Evolutionary conservation across 2,888 invertebrate species (phyloP).

Genomic region (Frankliniella fusca): DNA sequence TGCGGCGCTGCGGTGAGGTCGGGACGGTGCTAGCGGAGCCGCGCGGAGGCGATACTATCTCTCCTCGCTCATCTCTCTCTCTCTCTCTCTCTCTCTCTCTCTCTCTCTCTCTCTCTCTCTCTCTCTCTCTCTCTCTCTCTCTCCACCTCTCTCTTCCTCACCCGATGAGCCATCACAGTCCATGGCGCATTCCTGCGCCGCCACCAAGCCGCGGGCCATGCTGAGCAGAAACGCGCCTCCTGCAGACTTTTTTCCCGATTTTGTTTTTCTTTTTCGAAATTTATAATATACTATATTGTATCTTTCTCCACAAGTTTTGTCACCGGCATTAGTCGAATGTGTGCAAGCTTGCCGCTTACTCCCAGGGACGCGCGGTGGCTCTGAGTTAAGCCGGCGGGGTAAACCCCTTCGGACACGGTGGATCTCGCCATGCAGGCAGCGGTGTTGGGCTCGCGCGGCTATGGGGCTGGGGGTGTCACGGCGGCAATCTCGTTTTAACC

Average conservation of each 20-base stretch:
- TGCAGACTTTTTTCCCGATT: background rate
- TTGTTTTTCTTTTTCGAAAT: background rate
- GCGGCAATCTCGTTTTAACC: conserved; percentile 6
- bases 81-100: background rate
- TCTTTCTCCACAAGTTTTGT: background rate
- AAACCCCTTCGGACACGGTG: background rate
- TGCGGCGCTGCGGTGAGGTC: background rate
- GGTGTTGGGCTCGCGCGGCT: background rate
- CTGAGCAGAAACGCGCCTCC: background rate
- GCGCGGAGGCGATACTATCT: background rate
- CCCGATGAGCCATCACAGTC: background rate
- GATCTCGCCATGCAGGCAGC: background rate
- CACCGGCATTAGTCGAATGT: background rate
- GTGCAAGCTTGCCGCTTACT: background rate
- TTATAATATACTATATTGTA: background rate
- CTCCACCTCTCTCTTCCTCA: background rate
- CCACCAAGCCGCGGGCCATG: background rate
- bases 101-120: background rate
- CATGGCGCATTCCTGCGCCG: background rate
- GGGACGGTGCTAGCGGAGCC: background rate
- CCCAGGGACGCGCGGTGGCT: background rate
- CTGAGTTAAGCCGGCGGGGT: background rate
- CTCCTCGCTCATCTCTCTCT: background rate
- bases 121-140: background rate
- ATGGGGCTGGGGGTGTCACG: background rate